Percentiles rank a stretch among this genome's conserved stretches.
phyloP scores from a whole-genome alignment of 2,797 vertebrate species.

The Novumbra hubbsi region DNA sequence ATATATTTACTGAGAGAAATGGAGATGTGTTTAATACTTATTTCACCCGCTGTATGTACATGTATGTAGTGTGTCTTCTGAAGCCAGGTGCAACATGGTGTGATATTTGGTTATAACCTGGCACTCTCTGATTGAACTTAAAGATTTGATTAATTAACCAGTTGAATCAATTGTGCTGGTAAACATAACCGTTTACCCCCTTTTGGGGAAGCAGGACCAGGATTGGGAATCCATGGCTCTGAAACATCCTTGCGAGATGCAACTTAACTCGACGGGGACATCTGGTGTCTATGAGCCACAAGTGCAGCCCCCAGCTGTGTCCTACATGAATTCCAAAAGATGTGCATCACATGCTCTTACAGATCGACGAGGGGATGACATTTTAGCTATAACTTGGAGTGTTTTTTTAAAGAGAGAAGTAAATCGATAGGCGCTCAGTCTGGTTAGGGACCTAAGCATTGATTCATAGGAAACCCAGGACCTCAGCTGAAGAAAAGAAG shows the following conservation, averaged over 20 bases:
- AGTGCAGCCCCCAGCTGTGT: conserved; percentile 23
- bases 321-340: conserved; percentile 55
- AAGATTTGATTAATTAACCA: too few relatives aligned
- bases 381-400: conserved; percentile 70
- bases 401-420: conserved; percentile 66
- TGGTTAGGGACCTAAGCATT: conserved; percentile 80
- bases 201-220: background rate
- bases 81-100: too few relatives aligned
- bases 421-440: conserved; percentile 76
- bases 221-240: background rate
- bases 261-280: conserved; percentile 59
- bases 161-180: too few relatives aligned
- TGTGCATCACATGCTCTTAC: conserved; percentile 65
- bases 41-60: too few relatives aligned
- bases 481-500: conserved; percentile 43
- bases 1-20: too few relatives aligned
- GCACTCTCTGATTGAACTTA: too few relatives aligned
- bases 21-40: too few relatives aligned
- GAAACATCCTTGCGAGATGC: background rate
- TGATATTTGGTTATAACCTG: too few relatives aligned
- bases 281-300: conserved; percentile 55
- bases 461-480: conserved; percentile 68
- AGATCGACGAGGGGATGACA: conserved; percentile 73
- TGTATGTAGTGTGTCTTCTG: too few relatives aligned
- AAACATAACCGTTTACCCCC: too few relatives aligned